Evolutionary conservation across 1,140 invertebrate genomes (phyloP).

Genomic region (Parasteatoda tepidariorum): DNA sequence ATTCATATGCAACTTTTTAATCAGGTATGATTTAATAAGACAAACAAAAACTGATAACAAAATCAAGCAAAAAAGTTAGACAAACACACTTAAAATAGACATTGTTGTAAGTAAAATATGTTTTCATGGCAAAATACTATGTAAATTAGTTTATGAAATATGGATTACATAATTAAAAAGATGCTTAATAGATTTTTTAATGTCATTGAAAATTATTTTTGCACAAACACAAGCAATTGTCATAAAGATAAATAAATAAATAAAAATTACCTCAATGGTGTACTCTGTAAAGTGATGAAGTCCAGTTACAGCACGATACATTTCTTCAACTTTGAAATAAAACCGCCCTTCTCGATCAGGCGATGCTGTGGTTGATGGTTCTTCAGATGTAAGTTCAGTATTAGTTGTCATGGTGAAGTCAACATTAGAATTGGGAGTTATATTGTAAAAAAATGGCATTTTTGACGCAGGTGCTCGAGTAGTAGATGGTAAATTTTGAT

Average conservation of each 20-base stretch:
- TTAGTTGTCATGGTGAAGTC: neutral
- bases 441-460: conserved; percentile 10
- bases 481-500: neutral
- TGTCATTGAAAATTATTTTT: too few relatives aligned
- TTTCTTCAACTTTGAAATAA: conserved; percentile 26
- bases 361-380: neutral
- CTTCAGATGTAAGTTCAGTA: conserved; percentile 6
- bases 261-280: conserved; percentile 70
- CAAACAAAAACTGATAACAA: neutral
- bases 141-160: too few relatives aligned
- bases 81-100: neutral
- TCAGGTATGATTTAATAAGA: neutral
- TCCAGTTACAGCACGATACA: conserved; percentile 64
- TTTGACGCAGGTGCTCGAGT: neutral
- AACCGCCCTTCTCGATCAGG: conserved; percentile 15
- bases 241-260: too few relatives aligned
- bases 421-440: neutral
- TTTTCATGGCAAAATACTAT: too few relatives aligned
- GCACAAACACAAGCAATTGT: too few relatives aligned
- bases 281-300: conserved; percentile 72
- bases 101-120: too few relatives aligned
- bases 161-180: too few relatives aligned
- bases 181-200: too few relatives aligned
- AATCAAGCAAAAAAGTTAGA: neutral
- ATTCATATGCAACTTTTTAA: too few relatives aligned